Conservation (phyloP, 1,140 invertebrate species). For the Littorina saxatilis region DNA sequence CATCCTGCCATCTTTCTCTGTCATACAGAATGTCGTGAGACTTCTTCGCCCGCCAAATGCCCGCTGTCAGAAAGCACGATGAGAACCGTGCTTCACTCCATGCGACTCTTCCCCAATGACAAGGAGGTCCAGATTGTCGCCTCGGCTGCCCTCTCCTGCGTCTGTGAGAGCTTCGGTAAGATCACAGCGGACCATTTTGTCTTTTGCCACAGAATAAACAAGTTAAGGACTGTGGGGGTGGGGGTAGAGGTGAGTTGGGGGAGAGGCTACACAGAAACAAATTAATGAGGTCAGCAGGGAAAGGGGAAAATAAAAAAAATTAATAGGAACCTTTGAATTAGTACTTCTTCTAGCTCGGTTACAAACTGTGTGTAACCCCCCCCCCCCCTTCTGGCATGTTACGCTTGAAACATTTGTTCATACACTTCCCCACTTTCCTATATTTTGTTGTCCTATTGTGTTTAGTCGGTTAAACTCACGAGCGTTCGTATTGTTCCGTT, state of each 20-base stretch:
- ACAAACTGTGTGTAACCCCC: too few species aligned
- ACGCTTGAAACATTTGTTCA: too few species aligned
- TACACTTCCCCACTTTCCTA: too few species aligned
- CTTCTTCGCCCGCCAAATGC: neutral
- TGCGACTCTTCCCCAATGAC: constrained; percentile 15
- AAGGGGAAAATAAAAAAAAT: too few species aligned
- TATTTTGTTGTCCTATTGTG: too few species aligned
- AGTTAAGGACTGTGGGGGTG: neutral
- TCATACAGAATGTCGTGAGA: neutral
- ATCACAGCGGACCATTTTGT: neutral
- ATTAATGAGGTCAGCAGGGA: too few species aligned
- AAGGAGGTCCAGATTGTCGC: constrained; percentile 39
- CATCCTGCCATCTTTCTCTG: too few species aligned
- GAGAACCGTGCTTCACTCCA: constrained; percentile 16
- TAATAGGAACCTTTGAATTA: too few species aligned
- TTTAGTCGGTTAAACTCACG: too few species aligned
- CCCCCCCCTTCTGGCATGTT: too few species aligned
- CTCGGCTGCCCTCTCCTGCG: constrained; percentile 36
- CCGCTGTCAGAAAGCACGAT: neutral
- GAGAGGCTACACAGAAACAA: neutral
- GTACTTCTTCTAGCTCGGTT: too few species aligned
- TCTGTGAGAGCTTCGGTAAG: constrained; percentile 30
- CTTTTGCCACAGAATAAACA: neutral
- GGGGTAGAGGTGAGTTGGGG: neutral
- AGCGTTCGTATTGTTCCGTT: too few species aligned